phyloP scores from a whole-genome alignment of 2,888 invertebrate genomes.

The Argyresthia albistria region DNA sequence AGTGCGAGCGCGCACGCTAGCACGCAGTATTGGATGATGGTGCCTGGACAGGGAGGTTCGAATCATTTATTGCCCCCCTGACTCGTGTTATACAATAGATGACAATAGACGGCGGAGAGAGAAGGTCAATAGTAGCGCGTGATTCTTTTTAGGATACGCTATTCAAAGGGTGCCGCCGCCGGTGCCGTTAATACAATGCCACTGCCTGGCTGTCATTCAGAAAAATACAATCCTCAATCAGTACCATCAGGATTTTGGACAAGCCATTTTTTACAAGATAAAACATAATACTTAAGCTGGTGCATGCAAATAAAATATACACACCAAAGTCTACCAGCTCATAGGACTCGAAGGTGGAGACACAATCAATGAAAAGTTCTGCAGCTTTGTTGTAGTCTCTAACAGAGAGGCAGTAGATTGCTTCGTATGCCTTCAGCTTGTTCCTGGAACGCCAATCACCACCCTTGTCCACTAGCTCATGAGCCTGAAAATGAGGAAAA shows the following conservation, averaged over 20 bases:
- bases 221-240: no score
- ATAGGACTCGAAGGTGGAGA: constrained; percentile 99
- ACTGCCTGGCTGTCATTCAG: no score
- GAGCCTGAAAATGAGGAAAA: constrained; percentile 39
- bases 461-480: constrained; percentile 92
- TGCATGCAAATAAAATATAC: constrained; percentile 35
- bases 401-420: constrained; percentile 95
- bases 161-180: no score
- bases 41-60: constrained; percentile 29
- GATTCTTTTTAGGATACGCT: no score
- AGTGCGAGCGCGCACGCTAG: constrained; percentile 70
- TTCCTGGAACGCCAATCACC: constrained; percentile 99
- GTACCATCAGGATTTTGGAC: no score
- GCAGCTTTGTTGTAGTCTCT: constrained; percentile 97
- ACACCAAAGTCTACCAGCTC: constrained; percentile 98
- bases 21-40: constrained; percentile 73
- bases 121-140: no score
- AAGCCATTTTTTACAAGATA: no score
- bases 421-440: constrained; percentile 97
- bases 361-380: constrained; percentile 95
- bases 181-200: no score
- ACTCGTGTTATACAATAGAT: no score
- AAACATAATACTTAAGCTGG: no score
- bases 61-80: no score
- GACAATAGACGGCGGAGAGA: no score